Conservation (phyloP, 2,113 vertebrate species). For the Cebus imitator region DNA sequence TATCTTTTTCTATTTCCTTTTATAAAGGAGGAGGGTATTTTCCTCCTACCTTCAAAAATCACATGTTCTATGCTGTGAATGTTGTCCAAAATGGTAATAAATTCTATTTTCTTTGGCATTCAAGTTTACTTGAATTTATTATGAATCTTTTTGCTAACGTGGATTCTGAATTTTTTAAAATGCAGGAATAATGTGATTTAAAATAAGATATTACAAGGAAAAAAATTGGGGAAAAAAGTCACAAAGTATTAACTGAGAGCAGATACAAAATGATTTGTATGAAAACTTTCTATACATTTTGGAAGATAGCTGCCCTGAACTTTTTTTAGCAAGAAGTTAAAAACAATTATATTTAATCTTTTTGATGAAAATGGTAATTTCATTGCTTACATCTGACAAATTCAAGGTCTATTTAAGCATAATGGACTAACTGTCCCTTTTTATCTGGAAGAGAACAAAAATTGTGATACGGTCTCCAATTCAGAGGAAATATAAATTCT, state of each 20-base stretch:
- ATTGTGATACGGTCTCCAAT: neutral
- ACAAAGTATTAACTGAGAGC: neutral
- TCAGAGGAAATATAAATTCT: neutral
- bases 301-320: neutral
- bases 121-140: neutral
- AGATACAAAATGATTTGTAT: neutral
- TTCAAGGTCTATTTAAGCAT: neutral
- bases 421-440: neutral
- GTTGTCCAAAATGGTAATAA: neutral
- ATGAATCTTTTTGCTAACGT: neutral
- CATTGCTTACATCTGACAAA: neutral
- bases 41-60: neutral
- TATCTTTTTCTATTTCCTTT: neutral
- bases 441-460: neutral
- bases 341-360: neutral
- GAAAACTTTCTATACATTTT: neutral
- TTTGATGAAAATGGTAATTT: neutral
- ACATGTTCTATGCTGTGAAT: neutral
- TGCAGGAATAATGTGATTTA: neutral
- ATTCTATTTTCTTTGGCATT: neutral
- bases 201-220: neutral
- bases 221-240: neutral
- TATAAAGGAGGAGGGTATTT: neutral
- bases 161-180: neutral
- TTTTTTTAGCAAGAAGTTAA: neutral